Evolutionary conservation across 2,113 vertebrate species (phyloP), one percentile per base, ranked within the genome.

Genomic region (Hippocampus guttulatus): DNA sequence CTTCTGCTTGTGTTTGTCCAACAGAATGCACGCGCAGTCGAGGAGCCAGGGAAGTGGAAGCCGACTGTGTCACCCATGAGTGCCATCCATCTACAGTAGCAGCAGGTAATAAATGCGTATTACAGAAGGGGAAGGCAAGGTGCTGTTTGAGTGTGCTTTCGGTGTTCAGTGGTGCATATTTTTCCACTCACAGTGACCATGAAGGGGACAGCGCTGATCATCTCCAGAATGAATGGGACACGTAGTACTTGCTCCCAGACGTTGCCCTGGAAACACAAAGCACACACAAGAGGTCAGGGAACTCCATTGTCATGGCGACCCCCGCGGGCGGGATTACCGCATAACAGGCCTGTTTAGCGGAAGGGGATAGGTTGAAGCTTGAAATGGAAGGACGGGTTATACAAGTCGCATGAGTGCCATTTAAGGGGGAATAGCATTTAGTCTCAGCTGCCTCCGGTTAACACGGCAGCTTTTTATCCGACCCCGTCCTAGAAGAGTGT

Each of bases 201-300:
- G 80, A 94, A 94, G 62, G 93, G 93, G 73, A 93, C 69, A 0
- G 93, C 90, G 73, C 92, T 94, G 89, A 94, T 92, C 93, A 94
- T 94, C 84, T 94, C 93, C 85, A 94, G 85, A 78, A 94, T 91
- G 81, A 94, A 94, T 2, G 93, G 92, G 61, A 94, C 89, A 62
- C 92, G 91, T 62, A 94, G 84, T 40, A 94, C 90, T 87, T 93
- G 93, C 87, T 94, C 93, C 92, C 93, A 94, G 74, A 94, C 87
- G 84, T 94, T 94, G 47, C 93, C 93, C 93, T 94, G 88, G 88
- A 91, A 92, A 92, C 88, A 80, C 60, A 88, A 76, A 84, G 15
- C 77, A 76, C 73, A 84, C 54, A 75, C 18, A 57, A 47, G 38
- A 52, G 78, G 76, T 86, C 75, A 83, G 76, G 84, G 64, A 87